Evolutionary conservation across 2,113 vertebrate species (phyloP).

Genomic region (Vulpes vulpes): DNA sequence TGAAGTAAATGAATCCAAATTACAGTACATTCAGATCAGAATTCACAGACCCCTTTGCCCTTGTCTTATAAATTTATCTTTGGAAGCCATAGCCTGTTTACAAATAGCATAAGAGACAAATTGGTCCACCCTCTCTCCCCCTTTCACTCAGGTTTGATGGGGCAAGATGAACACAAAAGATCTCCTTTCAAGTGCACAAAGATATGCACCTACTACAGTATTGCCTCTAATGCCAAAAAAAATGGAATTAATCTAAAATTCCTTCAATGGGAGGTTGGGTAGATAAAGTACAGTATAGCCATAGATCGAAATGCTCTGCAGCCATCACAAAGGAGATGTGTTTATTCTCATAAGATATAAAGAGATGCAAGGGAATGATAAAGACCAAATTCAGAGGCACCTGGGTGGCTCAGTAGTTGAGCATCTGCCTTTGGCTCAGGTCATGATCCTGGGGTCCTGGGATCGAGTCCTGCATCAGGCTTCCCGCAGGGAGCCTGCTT

Average conservation of each 20-base stretch:
- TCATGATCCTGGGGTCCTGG: too few species aligned
- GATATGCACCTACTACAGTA: background rate
- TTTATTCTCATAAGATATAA: constrained; percentile 38
- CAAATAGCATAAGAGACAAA: constrained; percentile 51
- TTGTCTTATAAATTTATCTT: constrained; percentile 60
- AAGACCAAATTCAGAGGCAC: constrained; percentile 9
- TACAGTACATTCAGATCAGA: constrained; percentile 31
- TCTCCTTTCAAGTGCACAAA: constrained; percentile 22
- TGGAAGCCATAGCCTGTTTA: constrained; percentile 45
- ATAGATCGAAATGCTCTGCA: background rate
- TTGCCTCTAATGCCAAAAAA: background rate
- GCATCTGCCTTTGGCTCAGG: too few species aligned
- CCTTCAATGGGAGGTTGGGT: background rate
- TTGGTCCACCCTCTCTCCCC: background rate
- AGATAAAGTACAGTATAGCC: background rate
- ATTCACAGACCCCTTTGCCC: constrained; percentile 35
- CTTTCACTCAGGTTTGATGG: background rate
- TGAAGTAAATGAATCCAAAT: constrained; percentile 72
- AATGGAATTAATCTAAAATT: background rate
- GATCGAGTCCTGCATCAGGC: too few species aligned
- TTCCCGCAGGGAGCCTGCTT: too few species aligned
- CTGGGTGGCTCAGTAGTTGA: too few species aligned
- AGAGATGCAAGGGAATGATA: constrained; percentile 15
- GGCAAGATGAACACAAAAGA: constrained; percentile 36
- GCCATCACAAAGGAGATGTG: constrained; percentile 1